A percentile compares a stretch with the other conserved stretches of the same genome.
phyloP scores from a whole-genome alignment of 2,888 invertebrate species.

The Helobdella robusta region DNA sequence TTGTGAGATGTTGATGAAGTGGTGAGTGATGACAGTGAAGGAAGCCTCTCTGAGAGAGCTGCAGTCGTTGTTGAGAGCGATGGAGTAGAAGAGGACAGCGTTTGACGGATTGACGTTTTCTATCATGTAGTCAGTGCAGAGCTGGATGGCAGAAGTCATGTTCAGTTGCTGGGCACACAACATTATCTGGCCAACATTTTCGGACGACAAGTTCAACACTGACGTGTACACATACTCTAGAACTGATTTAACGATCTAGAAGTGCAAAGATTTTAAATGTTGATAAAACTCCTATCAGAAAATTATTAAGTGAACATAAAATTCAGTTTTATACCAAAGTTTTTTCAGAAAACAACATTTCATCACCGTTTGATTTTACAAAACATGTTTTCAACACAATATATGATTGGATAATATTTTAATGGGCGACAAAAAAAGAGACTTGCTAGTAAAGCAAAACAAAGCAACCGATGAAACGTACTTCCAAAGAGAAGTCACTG shows the following conservation, averaged over 20 bases:
- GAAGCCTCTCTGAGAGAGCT: not conserved
- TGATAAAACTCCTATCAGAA: too few relatives aligned
- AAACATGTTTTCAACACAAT: too few relatives aligned
- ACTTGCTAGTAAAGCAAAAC: too few relatives aligned
- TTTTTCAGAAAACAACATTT: too few relatives aligned
- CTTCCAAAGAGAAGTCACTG: slow-evolving; percentile 19
- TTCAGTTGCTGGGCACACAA: slow-evolving; percentile 6
- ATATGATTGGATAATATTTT: too few relatives aligned
- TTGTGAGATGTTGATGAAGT: slow-evolving; percentile 11
- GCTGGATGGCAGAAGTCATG: slow-evolving; percentile 1
- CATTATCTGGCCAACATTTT: slow-evolving; percentile 19
- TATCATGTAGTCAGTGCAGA: not conserved
- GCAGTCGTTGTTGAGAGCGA: slow-evolving; percentile 18
- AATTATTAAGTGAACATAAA: too few relatives aligned
- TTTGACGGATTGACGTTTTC: not conserved
- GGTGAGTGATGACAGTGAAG: slow-evolving; percentile 8
- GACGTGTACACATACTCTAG: slow-evolving; percentile 19
- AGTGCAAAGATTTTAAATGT: too few relatives aligned
- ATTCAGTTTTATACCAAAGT: too few relatives aligned
- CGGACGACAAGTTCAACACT: not conserved
- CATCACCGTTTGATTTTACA: too few relatives aligned
- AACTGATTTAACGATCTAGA: slow-evolving; percentile 1
- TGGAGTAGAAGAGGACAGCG: slow-evolving; percentile 18
- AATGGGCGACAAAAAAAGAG: too few relatives aligned
- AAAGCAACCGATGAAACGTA: too few relatives aligned